A percentile compares a stretch with the other conserved stretches of the same genome.
Evolutionary conservation across 2,797 vertebrate species (phyloP).

Genomic region (Cryptoprocta ferox): DNA sequence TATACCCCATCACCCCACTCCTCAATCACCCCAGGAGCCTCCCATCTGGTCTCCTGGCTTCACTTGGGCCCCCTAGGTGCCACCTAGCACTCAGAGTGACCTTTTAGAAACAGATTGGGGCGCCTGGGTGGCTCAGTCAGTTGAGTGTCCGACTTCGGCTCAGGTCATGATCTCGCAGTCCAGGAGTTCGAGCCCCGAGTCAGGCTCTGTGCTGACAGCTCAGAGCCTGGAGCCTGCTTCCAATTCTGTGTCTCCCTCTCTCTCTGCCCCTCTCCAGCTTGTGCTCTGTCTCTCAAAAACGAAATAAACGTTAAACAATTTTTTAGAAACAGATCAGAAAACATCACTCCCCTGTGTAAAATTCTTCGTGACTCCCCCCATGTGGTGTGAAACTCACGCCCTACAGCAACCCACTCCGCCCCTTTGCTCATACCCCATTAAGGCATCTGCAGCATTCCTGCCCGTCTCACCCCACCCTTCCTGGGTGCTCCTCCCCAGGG

Average conservation of each 20-base stretch:
- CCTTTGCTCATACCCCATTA: background rate
- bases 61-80: background rate
- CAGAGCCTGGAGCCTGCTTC: too few relatives aligned
- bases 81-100: background rate
- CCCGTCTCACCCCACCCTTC: background rate
- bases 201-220: too few relatives aligned
- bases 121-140: too few relatives aligned
- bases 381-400: background rate
- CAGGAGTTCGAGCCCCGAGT: too few relatives aligned
- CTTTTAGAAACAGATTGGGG: background rate
- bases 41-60: background rate
- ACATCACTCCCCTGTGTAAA: background rate
- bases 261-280: too few relatives aligned
- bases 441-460: background rate
- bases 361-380: background rate
- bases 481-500: background rate
- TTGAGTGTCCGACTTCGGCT: too few relatives aligned
- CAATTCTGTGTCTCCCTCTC: too few relatives aligned
- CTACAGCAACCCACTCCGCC: background rate
- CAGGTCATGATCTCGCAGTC: too few relatives aligned
- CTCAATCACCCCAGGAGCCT: background rate
- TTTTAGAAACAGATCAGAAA: background rate
- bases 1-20: background rate
- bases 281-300: too few relatives aligned
- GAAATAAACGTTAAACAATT: too few relatives aligned